Conservation (phyloP, 2,888 invertebrate species). For the Scaptomyza caliginosa region DNA sequence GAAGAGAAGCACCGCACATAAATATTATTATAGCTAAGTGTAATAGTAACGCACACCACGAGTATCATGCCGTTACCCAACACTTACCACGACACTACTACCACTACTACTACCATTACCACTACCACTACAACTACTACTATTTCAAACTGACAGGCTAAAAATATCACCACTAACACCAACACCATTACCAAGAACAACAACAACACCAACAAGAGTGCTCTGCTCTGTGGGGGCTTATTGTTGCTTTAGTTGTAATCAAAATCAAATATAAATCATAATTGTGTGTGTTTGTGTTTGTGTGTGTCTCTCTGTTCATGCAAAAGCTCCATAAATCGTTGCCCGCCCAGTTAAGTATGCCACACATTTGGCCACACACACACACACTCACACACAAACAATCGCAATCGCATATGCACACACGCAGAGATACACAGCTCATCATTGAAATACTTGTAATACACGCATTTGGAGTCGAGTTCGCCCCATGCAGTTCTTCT, state of each 20-base stretch:
- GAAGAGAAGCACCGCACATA: conserved; percentile 49
- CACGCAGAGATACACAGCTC: conserved; percentile 2
- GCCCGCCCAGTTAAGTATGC: conserved; percentile 53
- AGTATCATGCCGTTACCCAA: conserved; percentile 32
- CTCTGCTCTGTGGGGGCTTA: conserved; percentile 28
- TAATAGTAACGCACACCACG: conserved; percentile 68
- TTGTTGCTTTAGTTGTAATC: conserved; percentile 73
- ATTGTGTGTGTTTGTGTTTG: conserved; percentile 45
- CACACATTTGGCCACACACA: conserved; percentile 34
- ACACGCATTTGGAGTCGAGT: conserved; percentile 69
- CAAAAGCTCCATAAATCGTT: conserved; percentile 73
- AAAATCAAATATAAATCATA: conserved; percentile 77
- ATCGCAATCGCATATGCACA: conserved; percentile 1
- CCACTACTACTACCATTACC: conserved; percentile 15
- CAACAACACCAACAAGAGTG: conserved; percentile 35
- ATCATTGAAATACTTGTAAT: conserved; percentile 40
- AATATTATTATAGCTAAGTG: conserved; percentile 73
- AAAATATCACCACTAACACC: conserved; percentile 10
- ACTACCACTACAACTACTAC: not conserved
- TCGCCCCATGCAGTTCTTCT: conserved; percentile 47
- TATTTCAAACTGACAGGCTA: conserved; percentile 9
- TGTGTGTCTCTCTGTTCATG: conserved; percentile 54
- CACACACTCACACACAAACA: not conserved
- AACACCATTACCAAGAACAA: conserved; percentile 12
- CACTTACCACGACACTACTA: conserved; percentile 29